Evolutionary conservation across 1,140 invertebrate genomes (phyloP).

Genomic region (Epicauta chinensis): DNA sequence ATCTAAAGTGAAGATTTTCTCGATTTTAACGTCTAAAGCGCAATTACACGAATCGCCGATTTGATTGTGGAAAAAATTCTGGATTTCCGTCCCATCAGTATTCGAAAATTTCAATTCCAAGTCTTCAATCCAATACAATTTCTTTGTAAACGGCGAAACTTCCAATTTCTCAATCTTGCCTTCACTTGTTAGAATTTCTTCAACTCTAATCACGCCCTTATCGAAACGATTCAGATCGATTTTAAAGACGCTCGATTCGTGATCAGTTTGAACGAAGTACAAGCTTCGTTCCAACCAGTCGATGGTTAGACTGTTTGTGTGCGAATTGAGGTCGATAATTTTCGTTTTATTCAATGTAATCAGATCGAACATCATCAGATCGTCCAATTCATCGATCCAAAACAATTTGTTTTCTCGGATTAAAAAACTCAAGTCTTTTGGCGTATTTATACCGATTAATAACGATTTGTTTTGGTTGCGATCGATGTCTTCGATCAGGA

Average conservation of each 20-base stretch:
- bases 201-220: constrained; percentile 41
- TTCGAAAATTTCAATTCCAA: constrained; percentile 58
- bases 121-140: constrained; percentile 66
- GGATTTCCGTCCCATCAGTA: constrained; percentile 48
- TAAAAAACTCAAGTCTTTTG: constrained; percentile 56
- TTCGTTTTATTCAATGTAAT: constrained; percentile 49
- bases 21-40: constrained; percentile 46
- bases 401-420: constrained; percentile 67
- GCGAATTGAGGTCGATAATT: constrained; percentile 60
- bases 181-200: constrained; percentile 46
- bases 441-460: constrained; percentile 53
- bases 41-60: neutral
- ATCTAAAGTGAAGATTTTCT: constrained; percentile 58
- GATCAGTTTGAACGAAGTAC: constrained; percentile 67
- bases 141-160: constrained; percentile 65
- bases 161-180: constrained; percentile 57
- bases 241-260: constrained; percentile 48
- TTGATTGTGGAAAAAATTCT: constrained; percentile 49
- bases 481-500: constrained; percentile 69
- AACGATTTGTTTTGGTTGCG: constrained; percentile 51
- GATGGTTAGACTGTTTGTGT: constrained; percentile 61
- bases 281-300: constrained; percentile 81
- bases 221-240: constrained; percentile 51
- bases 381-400: constrained; percentile 77
- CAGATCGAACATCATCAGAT: constrained; percentile 61